These are phyloP conservation scores for Molothrus aeneus DNA, from an alignment of 2,797 vertebrate species.

Conservation along the genomic window DNA sequence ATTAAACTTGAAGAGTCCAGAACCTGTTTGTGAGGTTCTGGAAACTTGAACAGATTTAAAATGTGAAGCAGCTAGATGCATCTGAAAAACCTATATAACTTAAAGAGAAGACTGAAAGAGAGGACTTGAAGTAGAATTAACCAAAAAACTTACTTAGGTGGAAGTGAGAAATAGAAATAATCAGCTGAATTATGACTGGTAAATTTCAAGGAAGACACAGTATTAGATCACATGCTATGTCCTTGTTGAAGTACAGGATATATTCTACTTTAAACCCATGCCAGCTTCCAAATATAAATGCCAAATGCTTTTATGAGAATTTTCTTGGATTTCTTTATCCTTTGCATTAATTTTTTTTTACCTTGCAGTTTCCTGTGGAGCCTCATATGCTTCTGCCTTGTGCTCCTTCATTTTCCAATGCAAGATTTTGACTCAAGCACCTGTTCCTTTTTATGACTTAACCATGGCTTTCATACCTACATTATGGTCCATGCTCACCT, in stretches of 20 bases:
- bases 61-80: neutral
- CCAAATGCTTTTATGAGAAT: neutral
- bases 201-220: neutral
- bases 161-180: neutral
- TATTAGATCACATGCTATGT: neutral
- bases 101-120: neutral
- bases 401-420: neutral
- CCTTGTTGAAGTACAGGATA: neutral
- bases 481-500: neutral
- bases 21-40: neutral
- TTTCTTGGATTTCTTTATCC: neutral
- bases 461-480: neutral
- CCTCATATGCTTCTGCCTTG: neutral
- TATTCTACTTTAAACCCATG: neutral
- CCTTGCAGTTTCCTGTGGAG: neutral
- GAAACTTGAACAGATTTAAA: constrained; percentile 23
- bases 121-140: neutral
- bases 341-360: neutral
- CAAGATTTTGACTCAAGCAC: neutral
- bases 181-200: neutral
- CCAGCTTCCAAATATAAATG: neutral
- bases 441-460: neutral
- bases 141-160: neutral
- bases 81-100: neutral
- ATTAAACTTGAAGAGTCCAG: neutral